Percentiles rank a stretch among this genome's conserved stretches.
Conservation (phyloP, 2,797 vertebrate species). For the Myripristis jacobus region DNA sequence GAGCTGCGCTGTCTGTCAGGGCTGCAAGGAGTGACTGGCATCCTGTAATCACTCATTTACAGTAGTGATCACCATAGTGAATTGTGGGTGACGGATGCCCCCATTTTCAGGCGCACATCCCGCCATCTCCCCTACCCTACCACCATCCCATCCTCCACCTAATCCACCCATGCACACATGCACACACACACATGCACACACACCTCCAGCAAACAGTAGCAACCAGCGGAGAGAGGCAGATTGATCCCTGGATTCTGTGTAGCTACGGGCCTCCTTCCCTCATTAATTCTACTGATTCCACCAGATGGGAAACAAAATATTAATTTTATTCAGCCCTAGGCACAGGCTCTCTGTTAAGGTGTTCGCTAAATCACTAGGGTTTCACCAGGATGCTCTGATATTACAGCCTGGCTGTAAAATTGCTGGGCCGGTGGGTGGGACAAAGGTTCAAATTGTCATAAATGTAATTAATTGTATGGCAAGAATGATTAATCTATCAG, state of each 20-base stretch:
- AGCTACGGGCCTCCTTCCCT: conserved; percentile 93
- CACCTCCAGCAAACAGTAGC: conserved; percentile 85
- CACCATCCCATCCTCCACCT: conserved; percentile 2
- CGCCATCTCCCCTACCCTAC: conserved; percentile 49
- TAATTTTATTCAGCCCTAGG: conserved; percentile 99
- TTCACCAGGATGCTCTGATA: conserved; percentile 89
- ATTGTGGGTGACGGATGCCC: conserved; percentile 71
- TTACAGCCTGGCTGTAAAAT: conserved; percentile 89
- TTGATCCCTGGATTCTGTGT: conserved; percentile 90
- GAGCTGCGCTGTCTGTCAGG: conserved; percentile 69
- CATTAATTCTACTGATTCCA: conserved; percentile 99
- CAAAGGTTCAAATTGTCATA: conserved; percentile 96
- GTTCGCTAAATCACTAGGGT: conserved; percentile 94
- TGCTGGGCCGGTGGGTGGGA: conserved; percentile 81
- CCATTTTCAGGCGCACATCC: conserved; percentile 67
- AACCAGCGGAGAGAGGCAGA: conserved; percentile 86
- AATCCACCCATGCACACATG: too few species aligned
- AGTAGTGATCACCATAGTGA: conserved; percentile 75
- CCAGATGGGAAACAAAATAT: conserved; percentile 99
- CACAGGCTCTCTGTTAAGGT: conserved; percentile 94
- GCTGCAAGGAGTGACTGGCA: conserved; percentile 66
- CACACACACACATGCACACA: conserved; percentile 40
- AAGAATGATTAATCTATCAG: conserved; percentile 97
- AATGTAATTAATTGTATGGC: conserved; percentile 99
- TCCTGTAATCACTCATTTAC: conserved; percentile 81